These are phyloP conservation scores for Cerastis rubricosa DNA, from an alignment of 2,888 invertebrate genomes.

Conservation along the genomic window DNA sequence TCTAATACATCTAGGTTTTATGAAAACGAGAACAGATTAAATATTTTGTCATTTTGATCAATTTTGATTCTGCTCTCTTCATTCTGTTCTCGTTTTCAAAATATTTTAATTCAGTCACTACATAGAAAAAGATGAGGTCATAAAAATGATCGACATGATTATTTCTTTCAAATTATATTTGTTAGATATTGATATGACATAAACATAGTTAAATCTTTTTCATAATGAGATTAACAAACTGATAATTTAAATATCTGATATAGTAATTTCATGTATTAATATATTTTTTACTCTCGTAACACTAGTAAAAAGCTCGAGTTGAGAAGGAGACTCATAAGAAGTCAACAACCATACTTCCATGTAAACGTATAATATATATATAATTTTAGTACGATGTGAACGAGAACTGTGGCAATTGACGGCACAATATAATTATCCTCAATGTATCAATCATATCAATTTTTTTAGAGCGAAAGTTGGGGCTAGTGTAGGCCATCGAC, in stretches of 20 bases:
- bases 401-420: constrained; percentile 45
- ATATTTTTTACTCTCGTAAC: constrained; percentile 69
- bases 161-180: constrained; percentile 39
- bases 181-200: neutral
- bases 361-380: constrained; percentile 57
- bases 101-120: constrained; percentile 69
- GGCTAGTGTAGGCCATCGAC: neutral
- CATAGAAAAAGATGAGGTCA: constrained; percentile 56
- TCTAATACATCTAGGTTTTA: constrained; percentile 41
- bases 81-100: constrained; percentile 52
- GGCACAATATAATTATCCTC: too few relatives aligned
- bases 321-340: constrained; percentile 86
- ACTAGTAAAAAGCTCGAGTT: constrained; percentile 89
- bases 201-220: constrained; percentile 12
- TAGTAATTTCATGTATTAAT: constrained; percentile 47
- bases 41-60: neutral
- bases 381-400: constrained; percentile 47
- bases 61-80: neutral
- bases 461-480: neutral
- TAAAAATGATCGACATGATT: constrained; percentile 20
- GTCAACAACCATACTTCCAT: constrained; percentile 87
- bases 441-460: too few relatives aligned
- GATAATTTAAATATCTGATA: constrained; percentile 46
- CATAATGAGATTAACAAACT: constrained; percentile 21
- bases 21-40: constrained; percentile 50